These are phyloP conservation scores for Galerucella calmariensis DNA, from an alignment of 2,888 invertebrate species.

Conservation along the genomic window DNA sequence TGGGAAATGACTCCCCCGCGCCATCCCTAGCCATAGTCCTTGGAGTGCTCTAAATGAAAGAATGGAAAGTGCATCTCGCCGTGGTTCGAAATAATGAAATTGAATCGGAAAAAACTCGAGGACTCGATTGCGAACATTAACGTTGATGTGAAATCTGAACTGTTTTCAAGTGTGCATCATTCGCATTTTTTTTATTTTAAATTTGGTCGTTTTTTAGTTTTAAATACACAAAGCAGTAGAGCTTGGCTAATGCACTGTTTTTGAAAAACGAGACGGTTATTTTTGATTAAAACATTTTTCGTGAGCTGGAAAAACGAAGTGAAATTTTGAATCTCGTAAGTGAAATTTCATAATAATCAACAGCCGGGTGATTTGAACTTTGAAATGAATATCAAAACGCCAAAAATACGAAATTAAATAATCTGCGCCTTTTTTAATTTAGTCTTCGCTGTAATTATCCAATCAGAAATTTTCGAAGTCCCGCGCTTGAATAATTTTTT, in stretches of 20 bases:
- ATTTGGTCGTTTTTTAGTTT: slow-evolving; percentile 11
- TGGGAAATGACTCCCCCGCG: background rate
- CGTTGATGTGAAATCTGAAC: slow-evolving; percentile 35
- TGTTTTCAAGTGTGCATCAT: slow-evolving; percentile 31
- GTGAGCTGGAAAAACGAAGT: background rate
- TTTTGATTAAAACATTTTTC: background rate
- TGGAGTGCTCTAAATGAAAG: slow-evolving; percentile 11
- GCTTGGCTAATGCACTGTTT: background rate
- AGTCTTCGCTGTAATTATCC: no score
- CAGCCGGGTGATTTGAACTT: no score
- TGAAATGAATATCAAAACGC: no score
- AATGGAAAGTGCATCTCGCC: slow-evolving; percentile 37
- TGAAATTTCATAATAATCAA: no score
- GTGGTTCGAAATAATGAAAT: slow-evolving; percentile 38
- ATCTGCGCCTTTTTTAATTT: no score
- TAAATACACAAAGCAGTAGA: background rate
- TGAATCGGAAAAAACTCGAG: slow-evolving; percentile 38
- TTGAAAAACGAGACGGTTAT: background rate
- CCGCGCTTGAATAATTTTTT: no score
- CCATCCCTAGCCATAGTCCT: background rate
- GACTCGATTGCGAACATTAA: slow-evolving; percentile 39
- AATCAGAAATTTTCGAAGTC: no score
- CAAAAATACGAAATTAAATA: no score
- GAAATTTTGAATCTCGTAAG: background rate
- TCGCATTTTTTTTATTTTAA: slow-evolving; percentile 14